Evolutionary conservation across 2,113 vertebrate species (phyloP), one percentile per base, ranked within the genome.

Genomic region (Suncus etruscus): DNA sequence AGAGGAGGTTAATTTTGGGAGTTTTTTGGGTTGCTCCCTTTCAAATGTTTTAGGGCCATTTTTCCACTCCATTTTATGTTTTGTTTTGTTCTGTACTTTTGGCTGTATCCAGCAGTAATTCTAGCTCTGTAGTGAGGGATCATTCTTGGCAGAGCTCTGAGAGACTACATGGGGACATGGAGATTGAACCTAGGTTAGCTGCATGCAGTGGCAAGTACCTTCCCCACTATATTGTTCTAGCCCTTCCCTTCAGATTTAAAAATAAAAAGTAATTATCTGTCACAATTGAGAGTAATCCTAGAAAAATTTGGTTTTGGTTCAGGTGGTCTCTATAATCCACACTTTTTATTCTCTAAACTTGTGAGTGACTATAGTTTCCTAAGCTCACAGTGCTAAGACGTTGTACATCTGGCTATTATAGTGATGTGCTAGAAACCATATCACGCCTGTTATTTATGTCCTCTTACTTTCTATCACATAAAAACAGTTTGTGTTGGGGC

Each of bases 21-120:
- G 27, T 27, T 65, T 2, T 27, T 25, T 20, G n/a, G 6, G 32
- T 32, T 18, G 14, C n/a, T 45, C 68, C 54, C 29, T 89, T 11
- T 29, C 7, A 92, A 27, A 82, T 78, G 61, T 12, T 11, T n/a
- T 94, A 79, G 31, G 32, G n/a, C 54, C 32, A 84, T 58, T 72
- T 70, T 76, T 22, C 61, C 6, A 2, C 16, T 18, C 8, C 1
- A 0, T 15, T 15, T 15, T 58, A 15, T 16, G 3, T 58, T 58
- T 15, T 15, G 12, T 15, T 58, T 14, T 3, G 12, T 58, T 58
- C 18, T 58, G 54, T 58, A 58, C 18, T 58, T 58, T 58, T 11
- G 54, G 54, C 8, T 10, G 18, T 14, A 58, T 16, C 54, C 54
- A 58, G 54, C 54, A 58, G 12, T 58, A 16, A 7, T 58, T 14